These are phyloP conservation scores for Hyppa rectilinea DNA, from an alignment of 2,888 invertebrate species.

Conservation along the genomic window DNA sequence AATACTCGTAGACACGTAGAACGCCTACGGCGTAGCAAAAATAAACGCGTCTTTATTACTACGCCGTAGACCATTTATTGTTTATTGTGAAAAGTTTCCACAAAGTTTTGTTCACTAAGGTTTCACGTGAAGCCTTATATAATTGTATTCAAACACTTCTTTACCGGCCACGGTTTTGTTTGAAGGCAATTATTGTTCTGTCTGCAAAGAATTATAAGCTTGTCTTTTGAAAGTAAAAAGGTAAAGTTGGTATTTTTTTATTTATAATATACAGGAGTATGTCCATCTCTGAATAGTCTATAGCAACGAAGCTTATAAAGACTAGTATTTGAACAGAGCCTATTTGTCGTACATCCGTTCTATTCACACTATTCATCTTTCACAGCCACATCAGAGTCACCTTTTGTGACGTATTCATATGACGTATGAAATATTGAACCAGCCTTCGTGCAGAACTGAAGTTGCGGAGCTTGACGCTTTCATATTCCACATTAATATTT, in stretches of 20 bases:
- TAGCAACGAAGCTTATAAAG: slow-evolving; percentile 49
- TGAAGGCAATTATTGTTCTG: slow-evolving; percentile 11
- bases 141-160: slow-evolving; percentile 25
- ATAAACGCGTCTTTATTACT: slow-evolving; percentile 24
- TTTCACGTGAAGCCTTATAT: slow-evolving; percentile 27
- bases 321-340: slow-evolving; percentile 53
- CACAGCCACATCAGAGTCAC: slow-evolving; percentile 64
- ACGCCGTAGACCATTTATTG: slow-evolving; percentile 40
- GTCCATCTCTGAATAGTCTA: slow-evolving; percentile 22
- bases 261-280: no score
- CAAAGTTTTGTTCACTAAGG: slow-evolving; percentile 33
- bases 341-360: slow-evolving; percentile 63
- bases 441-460: slow-evolving; percentile 58
- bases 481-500: slow-evolving; percentile 66
- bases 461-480: slow-evolving; percentile 61
- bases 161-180: slow-evolving; percentile 18
- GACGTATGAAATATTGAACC: slow-evolving; percentile 68
- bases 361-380: slow-evolving; percentile 67
- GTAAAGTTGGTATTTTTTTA: no score
- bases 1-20: slow-evolving; percentile 21
- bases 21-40: slow-evolving; percentile 34
- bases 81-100: slow-evolving; percentile 43
- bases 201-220: slow-evolving; percentile 11
- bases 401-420: slow-evolving; percentile 68
- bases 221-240: slow-evolving; percentile 19